These are phyloP conservation scores for Drosophila pachea DNA, from an alignment of 1,140 invertebrate species.

Conservation along the genomic window DNA sequence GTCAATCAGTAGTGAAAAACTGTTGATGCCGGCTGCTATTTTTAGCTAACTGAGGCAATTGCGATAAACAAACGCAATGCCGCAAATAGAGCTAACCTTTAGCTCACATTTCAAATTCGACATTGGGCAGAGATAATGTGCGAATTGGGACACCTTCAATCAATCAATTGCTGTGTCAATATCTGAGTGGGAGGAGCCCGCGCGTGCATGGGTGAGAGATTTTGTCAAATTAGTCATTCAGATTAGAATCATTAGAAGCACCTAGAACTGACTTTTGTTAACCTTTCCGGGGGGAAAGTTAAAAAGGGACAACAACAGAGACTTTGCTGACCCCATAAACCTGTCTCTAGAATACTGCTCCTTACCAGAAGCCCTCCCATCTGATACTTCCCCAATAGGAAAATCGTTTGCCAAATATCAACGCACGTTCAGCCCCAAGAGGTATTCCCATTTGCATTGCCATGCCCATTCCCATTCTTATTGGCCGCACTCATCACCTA, in stretches of 20 bases:
- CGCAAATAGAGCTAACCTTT: slow-evolving; percentile 61
- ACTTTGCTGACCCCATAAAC: no score
- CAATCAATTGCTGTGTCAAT: slow-evolving; percentile 34
- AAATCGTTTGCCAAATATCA: no score
- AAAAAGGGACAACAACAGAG: no score
- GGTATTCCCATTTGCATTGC: no score
- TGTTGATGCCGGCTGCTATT: slow-evolving; percentile 40
- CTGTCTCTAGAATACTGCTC: no score
- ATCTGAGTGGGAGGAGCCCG: not conserved
- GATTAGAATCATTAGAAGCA: no score
- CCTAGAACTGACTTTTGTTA: no score
- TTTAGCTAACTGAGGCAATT: slow-evolving; percentile 34
- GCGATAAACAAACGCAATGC: slow-evolving; percentile 34
- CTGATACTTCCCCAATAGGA: no score
- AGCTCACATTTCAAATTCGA: slow-evolving; percentile 14
- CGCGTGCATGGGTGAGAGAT: slow-evolving; percentile 2
- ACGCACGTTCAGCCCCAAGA: no score
- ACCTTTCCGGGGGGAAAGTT: no score
- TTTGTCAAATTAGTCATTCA: not conserved
- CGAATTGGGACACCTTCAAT: slow-evolving; percentile 42
- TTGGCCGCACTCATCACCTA: not conserved
- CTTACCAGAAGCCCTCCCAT: no score
- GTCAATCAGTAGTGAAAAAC: slow-evolving; percentile 8
- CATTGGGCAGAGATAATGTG: slow-evolving; percentile 39
- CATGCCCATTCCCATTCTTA: not conserved